Percentiles rank a stretch among this genome's conserved stretches.
These are phyloP conservation scores for Turritopsis dohrnii DNA, from an alignment of 30 jellyfish, hydroid and myxozoan genomes.

Conservation along the genomic window DNA sequence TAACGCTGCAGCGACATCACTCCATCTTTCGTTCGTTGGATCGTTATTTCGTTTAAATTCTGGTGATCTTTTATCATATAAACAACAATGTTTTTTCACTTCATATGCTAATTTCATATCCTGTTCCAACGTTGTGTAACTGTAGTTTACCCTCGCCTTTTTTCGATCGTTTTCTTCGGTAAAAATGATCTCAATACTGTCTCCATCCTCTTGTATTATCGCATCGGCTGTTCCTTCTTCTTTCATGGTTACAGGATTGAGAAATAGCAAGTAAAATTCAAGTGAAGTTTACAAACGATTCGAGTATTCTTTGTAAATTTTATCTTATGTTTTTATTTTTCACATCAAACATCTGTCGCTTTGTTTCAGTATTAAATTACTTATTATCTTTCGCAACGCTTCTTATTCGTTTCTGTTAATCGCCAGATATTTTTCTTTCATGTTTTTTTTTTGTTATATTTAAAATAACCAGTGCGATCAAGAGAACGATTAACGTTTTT, in stretches of 20 bases:
- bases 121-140: conserved; percentile 17
- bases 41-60: conserved; percentile 17
- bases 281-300: neutral
- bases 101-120: conserved; percentile 9
- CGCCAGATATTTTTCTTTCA: neutral
- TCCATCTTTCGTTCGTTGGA: conserved; percentile 1
- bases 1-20: neutral
- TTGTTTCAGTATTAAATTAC: neutral
- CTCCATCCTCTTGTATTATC: neutral
- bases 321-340: no score
- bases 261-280: no score
- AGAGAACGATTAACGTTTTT: neutral
- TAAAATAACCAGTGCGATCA: neutral
- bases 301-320: neutral
- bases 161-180: neutral
- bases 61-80: conserved; percentile 14
- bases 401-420: neutral
- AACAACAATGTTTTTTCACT: conserved; percentile 1
- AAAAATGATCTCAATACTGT: neutral
- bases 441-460: neutral
- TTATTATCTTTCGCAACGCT: neutral
- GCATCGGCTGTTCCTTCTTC: neutral
- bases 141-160: neutral
- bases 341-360: neutral
- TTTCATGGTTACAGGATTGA: neutral